A percentile compares a stretch with the other conserved stretches of the same genome.
Conservation (phyloP, 1,140 invertebrate species). For the Panagrolaimus sp. region DNA sequence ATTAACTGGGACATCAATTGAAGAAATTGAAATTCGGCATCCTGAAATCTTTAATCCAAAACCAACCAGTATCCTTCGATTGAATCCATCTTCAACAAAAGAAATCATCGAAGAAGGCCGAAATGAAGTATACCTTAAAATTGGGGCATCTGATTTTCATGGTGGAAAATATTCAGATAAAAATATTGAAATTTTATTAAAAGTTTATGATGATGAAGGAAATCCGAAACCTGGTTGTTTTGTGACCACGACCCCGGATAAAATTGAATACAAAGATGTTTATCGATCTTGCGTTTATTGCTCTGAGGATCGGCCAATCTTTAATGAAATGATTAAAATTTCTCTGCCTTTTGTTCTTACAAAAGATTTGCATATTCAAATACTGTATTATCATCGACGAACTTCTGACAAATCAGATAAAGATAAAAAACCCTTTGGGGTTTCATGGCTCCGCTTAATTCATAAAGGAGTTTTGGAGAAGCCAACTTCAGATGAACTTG, state of each 20-base stretch:
- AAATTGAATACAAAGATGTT: slow-evolving; percentile 55
- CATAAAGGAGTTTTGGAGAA: slow-evolving; percentile 83
- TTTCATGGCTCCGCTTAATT: slow-evolving; percentile 80
- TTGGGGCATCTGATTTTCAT: slow-evolving; percentile 28
- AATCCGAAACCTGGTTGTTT: slow-evolving; percentile 15
- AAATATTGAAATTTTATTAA: slow-evolving; percentile 39
- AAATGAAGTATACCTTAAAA: slow-evolving; percentile 28
- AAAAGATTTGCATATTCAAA: slow-evolving; percentile 80
- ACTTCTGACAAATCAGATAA: slow-evolving; percentile 71
- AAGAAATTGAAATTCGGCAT: neutral
- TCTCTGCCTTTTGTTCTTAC: slow-evolving; percentile 78
- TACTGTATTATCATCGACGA: slow-evolving; percentile 80
- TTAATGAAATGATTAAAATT: slow-evolving; percentile 84
- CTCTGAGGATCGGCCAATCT: slow-evolving; percentile 83
- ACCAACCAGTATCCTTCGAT: neutral
- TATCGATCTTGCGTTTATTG: slow-evolving; percentile 86
- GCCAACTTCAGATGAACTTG: slow-evolving; percentile 74
- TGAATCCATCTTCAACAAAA: neutral
- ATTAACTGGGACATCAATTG: slow-evolving; percentile 1
- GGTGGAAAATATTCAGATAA: slow-evolving; percentile 29
- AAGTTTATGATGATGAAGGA: slow-evolving; percentile 35
- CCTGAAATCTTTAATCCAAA: neutral
- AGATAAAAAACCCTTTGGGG: slow-evolving; percentile 69
- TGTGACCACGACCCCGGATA: slow-evolving; percentile 36
- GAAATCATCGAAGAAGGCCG: slow-evolving; percentile 13